Percentiles rank a stretch among this genome's conserved stretches.
These are phyloP conservation scores for Sanderia malayensis DNA, from an alignment of 30 jellyfish, hydroid and myxozoan genomes.

Conservation along the genomic window DNA sequence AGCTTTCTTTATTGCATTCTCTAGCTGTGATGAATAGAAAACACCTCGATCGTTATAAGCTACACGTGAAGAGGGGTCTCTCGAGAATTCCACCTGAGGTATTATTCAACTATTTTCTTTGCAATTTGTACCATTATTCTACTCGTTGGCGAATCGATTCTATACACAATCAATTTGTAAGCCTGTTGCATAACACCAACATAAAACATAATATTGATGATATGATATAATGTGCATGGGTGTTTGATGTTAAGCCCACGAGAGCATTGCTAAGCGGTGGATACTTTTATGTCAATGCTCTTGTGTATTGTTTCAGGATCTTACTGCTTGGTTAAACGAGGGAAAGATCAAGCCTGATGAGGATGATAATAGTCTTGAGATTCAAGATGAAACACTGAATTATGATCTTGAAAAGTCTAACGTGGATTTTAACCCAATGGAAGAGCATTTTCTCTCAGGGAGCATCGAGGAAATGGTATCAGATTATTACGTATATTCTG, in stretches of 20 bases:
- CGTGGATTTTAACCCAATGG: conserved; percentile 35
- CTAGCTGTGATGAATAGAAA: conserved; percentile 50
- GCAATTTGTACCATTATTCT: too few species aligned
- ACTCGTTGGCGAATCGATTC: too few species aligned
- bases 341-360: conserved; percentile 34
- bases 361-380: conserved; percentile 40
- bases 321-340: conserved; percentile 46
- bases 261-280: too few species aligned
- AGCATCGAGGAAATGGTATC: conserved; percentile 53
- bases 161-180: too few species aligned
- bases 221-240: too few species aligned
- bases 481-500: too few species aligned
- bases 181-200: too few species aligned
- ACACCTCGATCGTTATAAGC: conserved; percentile 42
- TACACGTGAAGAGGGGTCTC: conserved; percentile 52
- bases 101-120: not conserved
- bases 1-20: not conserved
- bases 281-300: too few species aligned
- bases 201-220: too few species aligned
- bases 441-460: conserved; percentile 49
- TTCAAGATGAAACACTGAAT: conserved; percentile 33
- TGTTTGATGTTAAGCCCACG: too few species aligned
- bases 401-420: conserved; percentile 26
- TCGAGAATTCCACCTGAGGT: conserved; percentile 83
- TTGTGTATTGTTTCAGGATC: conserved; percentile 22